These are phyloP conservation scores for Lasioglossum villosulum DNA, from an alignment of 2,888 invertebrate genomes.

Conservation along the genomic window DNA sequence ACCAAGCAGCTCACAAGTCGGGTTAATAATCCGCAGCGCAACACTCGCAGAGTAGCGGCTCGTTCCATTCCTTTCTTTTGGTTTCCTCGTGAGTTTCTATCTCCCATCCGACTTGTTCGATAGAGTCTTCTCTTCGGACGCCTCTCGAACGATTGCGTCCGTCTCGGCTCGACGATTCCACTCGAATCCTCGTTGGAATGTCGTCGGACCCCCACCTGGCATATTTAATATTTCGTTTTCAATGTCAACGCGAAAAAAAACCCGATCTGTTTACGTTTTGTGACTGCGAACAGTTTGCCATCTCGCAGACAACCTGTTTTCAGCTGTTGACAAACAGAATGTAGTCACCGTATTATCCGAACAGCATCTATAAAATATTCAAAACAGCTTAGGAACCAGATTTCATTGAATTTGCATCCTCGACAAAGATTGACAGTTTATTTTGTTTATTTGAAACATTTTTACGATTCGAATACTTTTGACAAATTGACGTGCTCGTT, in stretches of 20 bases:
- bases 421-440: background rate
- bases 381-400: background rate
- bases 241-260: background rate
- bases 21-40: slow-evolving; percentile 25
- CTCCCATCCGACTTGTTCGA: background rate
- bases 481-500: background rate
- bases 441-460: background rate
- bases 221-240: slow-evolving; percentile 11
- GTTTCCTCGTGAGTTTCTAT: slow-evolving; percentile 19
- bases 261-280: background rate
- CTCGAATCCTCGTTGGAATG: background rate
- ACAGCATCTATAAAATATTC: background rate
- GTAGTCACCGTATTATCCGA: background rate
- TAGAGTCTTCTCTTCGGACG: background rate
- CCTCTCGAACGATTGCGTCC: background rate
- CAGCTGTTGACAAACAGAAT: background rate
- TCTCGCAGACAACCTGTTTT: background rate
- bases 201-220: background rate
- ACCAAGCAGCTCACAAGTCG: background rate
- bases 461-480: background rate
- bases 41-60: slow-evolving; percentile 20
- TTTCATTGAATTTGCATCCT: background rate
- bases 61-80: background rate
- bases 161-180: background rate
- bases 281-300: background rate